Evolutionary conservation across 1,140 invertebrate genomes (phyloP), one percentile per base, ranked within the genome.

Genomic region (Trichonephila inaurata): DNA sequence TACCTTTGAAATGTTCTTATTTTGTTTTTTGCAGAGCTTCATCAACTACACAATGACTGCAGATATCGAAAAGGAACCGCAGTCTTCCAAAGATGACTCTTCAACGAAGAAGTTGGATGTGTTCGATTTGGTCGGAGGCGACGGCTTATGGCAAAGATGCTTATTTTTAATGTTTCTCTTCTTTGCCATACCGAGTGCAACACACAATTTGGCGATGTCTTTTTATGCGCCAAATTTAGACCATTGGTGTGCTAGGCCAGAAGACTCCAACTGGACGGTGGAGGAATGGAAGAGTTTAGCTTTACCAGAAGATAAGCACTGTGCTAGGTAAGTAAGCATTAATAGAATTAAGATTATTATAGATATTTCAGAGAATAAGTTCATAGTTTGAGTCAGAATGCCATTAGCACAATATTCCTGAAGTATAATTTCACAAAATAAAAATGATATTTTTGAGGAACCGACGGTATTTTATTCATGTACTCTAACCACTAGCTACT

Each of bases 171-270:
- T 90, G 44, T 40, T 90, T 18, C n/a, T 94, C 18, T 94, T 90
- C 28, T 85, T 82, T 28, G 62, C 77, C 18, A 90, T 94, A 16
- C 93, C 93, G 0, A 51, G 44, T 61, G 87, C 77, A n/a, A 89
- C 72, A 16, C 88, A 94, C 88, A 94, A 94, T 44, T 33, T 94
- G 61, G 72, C 40, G 16, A 94, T 94, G 81, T 85, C 93, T 2
- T 94, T 94, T n/a, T 64, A 90, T n/a, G 93, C 93, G 5, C 93
- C 93, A 2, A 90, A 94, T n/a, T 5, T 94, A 16, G 88, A 90
- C 24, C 88, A 94, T 44, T 94, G 93, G 93, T 94, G 93, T 28
- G 85, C 86, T 1, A 89, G 86, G 66, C 92, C 92, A 10, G 64
- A 60, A 60, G 91, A 58, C 6, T 40, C 64, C 3, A 93, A 93